Evolutionary conservation across 2,113 vertebrate species (phyloP).

Genomic region (Phrynosoma platyrhinos): DNA sequence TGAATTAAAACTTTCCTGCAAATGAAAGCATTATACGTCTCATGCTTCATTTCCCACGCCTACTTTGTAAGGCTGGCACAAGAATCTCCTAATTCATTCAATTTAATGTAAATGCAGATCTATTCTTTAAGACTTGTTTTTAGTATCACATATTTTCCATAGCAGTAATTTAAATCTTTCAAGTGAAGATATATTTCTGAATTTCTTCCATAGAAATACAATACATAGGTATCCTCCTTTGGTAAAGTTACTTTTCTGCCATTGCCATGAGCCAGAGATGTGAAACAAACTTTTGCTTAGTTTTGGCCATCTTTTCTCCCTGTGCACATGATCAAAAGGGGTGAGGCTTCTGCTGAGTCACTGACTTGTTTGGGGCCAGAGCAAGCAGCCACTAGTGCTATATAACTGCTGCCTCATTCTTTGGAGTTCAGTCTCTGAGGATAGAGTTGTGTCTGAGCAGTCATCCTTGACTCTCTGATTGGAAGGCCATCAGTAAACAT

Average conservation of each 20-base stretch:
- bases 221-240: background rate
- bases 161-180: background rate
- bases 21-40: constrained; percentile 36
- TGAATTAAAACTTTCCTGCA: constrained; percentile 24
- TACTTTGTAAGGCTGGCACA: constrained; percentile 15
- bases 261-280: background rate
- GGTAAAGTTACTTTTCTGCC: background rate
- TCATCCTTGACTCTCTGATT: no score
- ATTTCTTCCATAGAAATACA: background rate
- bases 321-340: no score
- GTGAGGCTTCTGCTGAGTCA: no score
- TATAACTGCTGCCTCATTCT: no score
- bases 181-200: background rate
- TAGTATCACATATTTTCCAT: background rate
- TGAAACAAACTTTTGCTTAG: background rate
- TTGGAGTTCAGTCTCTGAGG: no score
- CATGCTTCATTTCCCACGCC: constrained; percentile 12
- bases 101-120: constrained; percentile 19
- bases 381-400: no score
- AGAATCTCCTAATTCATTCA: constrained; percentile 6
- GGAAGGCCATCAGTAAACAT: no score
- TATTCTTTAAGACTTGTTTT: constrained; percentile 29
- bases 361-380: no score
- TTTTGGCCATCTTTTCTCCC: no score
- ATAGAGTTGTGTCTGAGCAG: no score